Evolutionary conservation across 2,797 vertebrate genomes (phyloP), one percentile per base, ranked within the genome.

Genomic region (Alca torda): DNA sequence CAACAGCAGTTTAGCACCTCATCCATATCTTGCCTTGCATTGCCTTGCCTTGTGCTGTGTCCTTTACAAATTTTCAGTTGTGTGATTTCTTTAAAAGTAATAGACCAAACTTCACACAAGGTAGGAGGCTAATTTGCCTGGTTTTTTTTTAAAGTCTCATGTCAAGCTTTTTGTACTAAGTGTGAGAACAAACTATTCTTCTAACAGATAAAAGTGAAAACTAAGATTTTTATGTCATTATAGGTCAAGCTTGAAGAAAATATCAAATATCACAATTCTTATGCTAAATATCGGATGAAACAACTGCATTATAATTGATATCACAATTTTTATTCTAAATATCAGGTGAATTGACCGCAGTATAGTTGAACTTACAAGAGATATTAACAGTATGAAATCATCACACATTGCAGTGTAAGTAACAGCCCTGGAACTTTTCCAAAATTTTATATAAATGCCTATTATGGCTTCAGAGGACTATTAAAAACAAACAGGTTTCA

Each of bases 281-380:
- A 31, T 35, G 35, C 24, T 70, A 87, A 69, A 53, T n/a, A 61
- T 41, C 30, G 70, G 15, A 63, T 25, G 8, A 53, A 35, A 43
- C 53, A 13, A 30, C 39, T 23, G 43, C 57, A 60, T n/a, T 83
- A 28, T 70, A 51, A 72, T 35, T 45, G 25, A 61, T 83, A 60
- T 48, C 28, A 48, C 30, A 48, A 13, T 33, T 76, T 24, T 88
- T 54, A 72, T 45, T 77, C 33, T 81, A 69, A 84, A 57, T 46
- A 63, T 59, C n/a, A 70, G 11, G n/a, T 46, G 0, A 78, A 63
- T 59, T 74, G 39, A 46, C 50, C 0, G 0, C 30, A 39, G 45
- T 85, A 25, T 53, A 61, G 43, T n/a, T 64, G 28, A 78, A 68
- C 1, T 54, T 87, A 31, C 2, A n/a, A 20, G 19, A 80, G 23